Percentiles rank a stretch among this genome's conserved stretches.
These are phyloP conservation scores for Parapristionchus giblindavisi DNA, from an alignment of 2,888 invertebrate genomes.

Conservation along the genomic window DNA sequence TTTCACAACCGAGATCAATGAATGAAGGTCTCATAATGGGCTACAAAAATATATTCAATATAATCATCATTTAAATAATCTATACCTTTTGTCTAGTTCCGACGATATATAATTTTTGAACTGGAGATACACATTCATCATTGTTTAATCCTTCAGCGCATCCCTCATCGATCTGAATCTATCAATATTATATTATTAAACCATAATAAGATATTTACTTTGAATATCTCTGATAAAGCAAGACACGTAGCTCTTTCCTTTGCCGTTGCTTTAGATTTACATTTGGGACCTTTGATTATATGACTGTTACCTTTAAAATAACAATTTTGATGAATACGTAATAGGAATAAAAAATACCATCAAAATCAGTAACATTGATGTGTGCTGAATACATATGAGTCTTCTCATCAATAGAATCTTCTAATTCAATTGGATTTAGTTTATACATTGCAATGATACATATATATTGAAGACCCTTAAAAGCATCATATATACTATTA, in stretches of 20 bases:
- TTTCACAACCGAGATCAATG: constrained; percentile 17
- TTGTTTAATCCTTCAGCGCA: neutral
- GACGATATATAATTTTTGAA: neutral
- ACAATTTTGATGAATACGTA: too few species aligned
- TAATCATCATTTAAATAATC: neutral
- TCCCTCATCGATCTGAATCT: neutral
- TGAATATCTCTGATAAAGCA: constrained; percentile 2
- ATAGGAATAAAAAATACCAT: too few species aligned
- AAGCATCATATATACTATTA: too few species aligned
- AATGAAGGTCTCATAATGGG: constrained; percentile 1
- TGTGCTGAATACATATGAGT: neutral
- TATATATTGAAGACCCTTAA: too few species aligned
- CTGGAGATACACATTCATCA: neutral
- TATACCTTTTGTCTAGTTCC: constrained; percentile 27
- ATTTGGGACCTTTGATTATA: constrained; percentile 15
- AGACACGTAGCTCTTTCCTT: constrained; percentile 18
- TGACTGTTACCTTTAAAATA: neutral
- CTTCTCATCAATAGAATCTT: too few species aligned
- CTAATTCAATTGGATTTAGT: too few species aligned
- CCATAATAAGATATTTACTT: neutral
- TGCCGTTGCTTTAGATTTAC: constrained; percentile 14
- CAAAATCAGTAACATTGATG: neutral
- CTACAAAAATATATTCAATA: constrained; percentile 1
- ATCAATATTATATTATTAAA: neutral
- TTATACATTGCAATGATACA: too few species aligned